Evolutionary conservation across 2,113 vertebrate species (phyloP), one percentile per base, ranked within the genome.

Genomic region (Struthio camelus): DNA sequence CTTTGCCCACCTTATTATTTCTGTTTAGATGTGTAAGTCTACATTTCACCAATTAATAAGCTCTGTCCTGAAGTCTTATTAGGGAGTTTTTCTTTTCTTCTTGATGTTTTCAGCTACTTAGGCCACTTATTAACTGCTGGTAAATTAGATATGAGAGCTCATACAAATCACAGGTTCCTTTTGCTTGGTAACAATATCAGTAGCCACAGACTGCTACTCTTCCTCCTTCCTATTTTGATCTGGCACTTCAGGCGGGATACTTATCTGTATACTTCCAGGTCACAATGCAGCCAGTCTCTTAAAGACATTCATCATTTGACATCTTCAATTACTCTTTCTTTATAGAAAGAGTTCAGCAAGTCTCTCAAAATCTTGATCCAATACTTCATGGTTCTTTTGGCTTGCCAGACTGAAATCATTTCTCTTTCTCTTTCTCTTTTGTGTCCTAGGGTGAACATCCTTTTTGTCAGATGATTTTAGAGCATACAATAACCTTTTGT

Each of bases 1-100:
- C 75, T 96, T 91, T 96, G 71, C 75, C 62, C 62, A 87, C 84
- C 66, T 96, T 93, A 76, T 92, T 91, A 77, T 93, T 96, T 91
- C 89, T 87, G 44, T 91, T 94, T 89, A 85, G 62, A 56, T 69
- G n/a, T 82, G 69, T 71, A 91, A 96, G 56, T 76, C 73, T 91
- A 34, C 27, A 62, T 91, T 95, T 92, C 51, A 91, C 58, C 53
- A 30, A 54, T 22, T 73, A 73, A 30, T 54, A 28, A 28, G 50
- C 30, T 91, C 78, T 89, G 32, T 94, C 53, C 70, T 46, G 12
- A 48, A 85, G 70, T 81, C 46, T 66, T 89, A 59, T 84, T 88
- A 90, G 38, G n/a, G 42, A 78, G 30, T 77, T 91, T 81, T 95
- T 20, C 3, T 70, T 90, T 89, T 53, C 69, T 9, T 5, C 13